Evolutionary conservation across 2,888 invertebrate genomes (phyloP), one percentile per base, ranked within the genome.

Genomic region (Leptinotarsa rubiginosa): DNA sequence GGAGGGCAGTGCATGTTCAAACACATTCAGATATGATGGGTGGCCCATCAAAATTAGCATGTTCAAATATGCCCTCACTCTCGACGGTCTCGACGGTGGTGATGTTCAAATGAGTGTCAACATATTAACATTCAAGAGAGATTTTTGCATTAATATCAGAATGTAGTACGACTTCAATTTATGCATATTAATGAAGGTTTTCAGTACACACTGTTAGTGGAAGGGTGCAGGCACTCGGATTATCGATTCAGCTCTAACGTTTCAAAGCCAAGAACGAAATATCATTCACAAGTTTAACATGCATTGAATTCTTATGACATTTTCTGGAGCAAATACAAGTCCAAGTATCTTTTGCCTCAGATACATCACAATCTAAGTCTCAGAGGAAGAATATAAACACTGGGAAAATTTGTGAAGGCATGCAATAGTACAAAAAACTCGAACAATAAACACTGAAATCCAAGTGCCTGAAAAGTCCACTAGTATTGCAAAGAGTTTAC

Each of bases 81-180:
- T 20, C 64, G 20, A 64, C 54, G 70, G 72, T 50, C 50, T 20
- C 64, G 20, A 64, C 54, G 70, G 72, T 50, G 69, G 69, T 69
- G 68, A 69, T 71, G 73, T 71, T 79, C 79, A 77, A 79, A 79
- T 77, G 78, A 80, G 80, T 82, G 83, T 83, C 82, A 83, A 83
- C 83, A 82, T 76, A 82, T 84, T 83, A 83, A 82, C 83, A 84
- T 84, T 84, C 84, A 83, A 81, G 80, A 79, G 82, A 78, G 81
- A 83, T 84, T 84, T 84, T 84, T 84, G 83, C 83, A 83, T 84
- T 83, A 83, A 81, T 82, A 81, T 80, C 81, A 78, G 78, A 81
- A 80, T 81, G 80, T 80, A 79, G 82, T 81, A 80, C 84, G 83
- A 84, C 84, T 84, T 85, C 84, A 84, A 85, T 85, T 85, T 85